Evolutionary conservation across 2,888 invertebrate genomes (phyloP), one percentile per base, ranked within the genome.

Genomic region (Melanotus villosus): DNA sequence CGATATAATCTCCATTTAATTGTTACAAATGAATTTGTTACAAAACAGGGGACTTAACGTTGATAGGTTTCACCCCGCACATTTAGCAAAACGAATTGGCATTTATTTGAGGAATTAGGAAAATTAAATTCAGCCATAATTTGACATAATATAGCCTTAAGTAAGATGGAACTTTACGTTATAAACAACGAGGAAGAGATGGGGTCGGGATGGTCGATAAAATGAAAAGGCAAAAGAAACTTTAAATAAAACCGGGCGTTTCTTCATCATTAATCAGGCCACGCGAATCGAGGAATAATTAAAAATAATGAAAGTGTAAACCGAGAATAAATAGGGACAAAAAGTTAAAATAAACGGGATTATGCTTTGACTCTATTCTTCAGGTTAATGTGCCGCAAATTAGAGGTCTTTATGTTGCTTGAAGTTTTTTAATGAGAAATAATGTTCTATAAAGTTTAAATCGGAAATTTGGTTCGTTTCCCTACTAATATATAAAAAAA

Each of bases 291-390:
- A 23, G 14, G 56, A 59, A 45, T 45, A 59, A 59, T 59, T 45
- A 59, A 59, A 59, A 59, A 32, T 59, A 59, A 59, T 59, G 43
- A 59, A 59, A 57, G 30, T 45, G 59, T 26, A 59, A 45, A 45
- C 59, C 45, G 32, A 32, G 32, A 59, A 16, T 59, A 45, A 59
- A 59, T 43, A 59, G 36, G 59, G 30, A 59, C 41, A 59, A 45
- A 36, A 43, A 59, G 59, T 43, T 59, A 45, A 45, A 59, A 59
- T 59, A 32, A 59, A 32, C 32, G 45, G 26, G 59, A 59, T 45
- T 45, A 56, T 10, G 56, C 38, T 56, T 52, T 52, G 32, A 32
- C 52, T 50, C 32, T 16, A 30, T 52, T 52, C 32, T 34, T 52
- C 52, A 32, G 34, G 30, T 52, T 34, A 52, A 52, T 34, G 52